A percentile compares a stretch with the other conserved stretches of the same genome.
These are phyloP conservation scores for Athalia rosae DNA, from an alignment of 2,888 invertebrate species.

Conservation along the genomic window DNA sequence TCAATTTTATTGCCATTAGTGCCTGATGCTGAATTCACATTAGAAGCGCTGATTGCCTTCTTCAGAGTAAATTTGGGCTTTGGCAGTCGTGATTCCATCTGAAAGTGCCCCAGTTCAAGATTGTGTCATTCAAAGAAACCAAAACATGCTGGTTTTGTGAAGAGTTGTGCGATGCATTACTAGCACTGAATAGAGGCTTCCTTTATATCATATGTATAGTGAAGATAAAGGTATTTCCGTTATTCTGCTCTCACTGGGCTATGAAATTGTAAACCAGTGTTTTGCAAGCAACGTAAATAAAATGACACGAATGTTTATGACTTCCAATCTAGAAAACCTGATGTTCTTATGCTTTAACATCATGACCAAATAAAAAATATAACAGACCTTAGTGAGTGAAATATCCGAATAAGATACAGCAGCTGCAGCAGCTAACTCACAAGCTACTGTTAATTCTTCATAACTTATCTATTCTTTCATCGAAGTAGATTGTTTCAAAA, in stretches of 20 bases:
- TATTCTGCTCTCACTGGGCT: no score
- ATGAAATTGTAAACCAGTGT: no score
- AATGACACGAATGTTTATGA: no score
- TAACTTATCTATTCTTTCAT: neutral
- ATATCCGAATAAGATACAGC: neutral
- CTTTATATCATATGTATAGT: no score
- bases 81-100: conserved; percentile 76
- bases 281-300: no score
- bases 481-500: no score
- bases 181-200: no score
- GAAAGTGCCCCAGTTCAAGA: neutral
- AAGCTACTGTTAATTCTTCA: neutral
- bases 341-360: neutral
- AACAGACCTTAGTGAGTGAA: neutral
- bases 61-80: conserved; percentile 61
- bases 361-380: neutral
- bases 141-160: no score
- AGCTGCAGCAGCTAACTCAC: neutral
- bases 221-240: no score
- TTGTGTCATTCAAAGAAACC: neutral
- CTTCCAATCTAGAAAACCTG: neutral
- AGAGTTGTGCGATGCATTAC: no score
- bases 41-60: conserved; percentile 56
- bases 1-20: conserved; percentile 18
- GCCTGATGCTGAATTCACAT: conserved; percentile 36